Evolutionary conservation across 1,140 invertebrate species (phyloP).

Genomic region (Microplitis mediator): DNA sequence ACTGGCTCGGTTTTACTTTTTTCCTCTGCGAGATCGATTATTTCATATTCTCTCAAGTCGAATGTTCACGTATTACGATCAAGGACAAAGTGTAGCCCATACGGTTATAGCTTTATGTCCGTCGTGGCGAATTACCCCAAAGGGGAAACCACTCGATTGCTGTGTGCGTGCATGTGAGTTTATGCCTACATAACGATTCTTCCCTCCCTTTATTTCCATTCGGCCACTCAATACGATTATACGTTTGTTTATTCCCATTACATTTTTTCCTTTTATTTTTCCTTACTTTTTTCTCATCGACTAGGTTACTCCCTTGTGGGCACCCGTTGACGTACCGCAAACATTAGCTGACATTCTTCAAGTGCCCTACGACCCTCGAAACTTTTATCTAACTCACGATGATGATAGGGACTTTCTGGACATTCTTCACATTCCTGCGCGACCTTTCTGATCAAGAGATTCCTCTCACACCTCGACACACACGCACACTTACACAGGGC

Average conservation of each 20-base stretch:
- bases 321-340: slow-evolving; percentile 37
- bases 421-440: no score
- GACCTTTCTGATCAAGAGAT: no score
- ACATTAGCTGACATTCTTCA: slow-evolving; percentile 40
- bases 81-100: no score
- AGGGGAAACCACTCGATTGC: no score
- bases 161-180: no score
- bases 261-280: not conserved
- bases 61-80: no score
- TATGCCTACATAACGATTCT: no score
- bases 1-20: slow-evolving; percentile 2
- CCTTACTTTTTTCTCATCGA: not conserved
- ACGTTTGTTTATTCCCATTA: not conserved
- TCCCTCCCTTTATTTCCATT: slow-evolving; percentile 10
- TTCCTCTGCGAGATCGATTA: slow-evolving; percentile 14
- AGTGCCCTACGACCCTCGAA: slow-evolving; percentile 3
- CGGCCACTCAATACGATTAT: not conserved
- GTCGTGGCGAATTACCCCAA: no score
- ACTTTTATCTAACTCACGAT: slow-evolving; percentile 18
- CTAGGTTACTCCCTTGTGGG: slow-evolving; percentile 12
- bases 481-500: no score
- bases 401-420: no score
- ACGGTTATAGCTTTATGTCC: no score
- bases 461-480: no score
- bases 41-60: not conserved